Conservation (phyloP, 2,888 invertebrate species). For the Diplolepis rosae region DNA sequence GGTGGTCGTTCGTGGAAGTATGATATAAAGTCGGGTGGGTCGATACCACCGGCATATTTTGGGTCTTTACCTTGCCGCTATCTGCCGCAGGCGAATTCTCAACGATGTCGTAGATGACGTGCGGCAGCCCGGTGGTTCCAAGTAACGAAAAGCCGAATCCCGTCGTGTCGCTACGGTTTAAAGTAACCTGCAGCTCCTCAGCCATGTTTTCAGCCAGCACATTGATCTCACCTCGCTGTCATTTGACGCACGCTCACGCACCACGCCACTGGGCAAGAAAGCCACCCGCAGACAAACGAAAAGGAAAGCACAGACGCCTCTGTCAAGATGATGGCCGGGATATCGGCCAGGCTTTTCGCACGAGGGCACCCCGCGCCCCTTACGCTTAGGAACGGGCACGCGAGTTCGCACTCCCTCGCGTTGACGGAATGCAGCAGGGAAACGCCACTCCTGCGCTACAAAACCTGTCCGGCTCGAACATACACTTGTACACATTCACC, state of each 20-base stretch:
- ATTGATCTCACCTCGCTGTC: constrained; percentile 59
- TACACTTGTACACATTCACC: too few species aligned
- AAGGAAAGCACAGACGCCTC: constrained; percentile 17
- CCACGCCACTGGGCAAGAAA: constrained; percentile 22
- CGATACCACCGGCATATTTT: constrained; percentile 56
- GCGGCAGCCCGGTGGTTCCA: constrained; percentile 93
- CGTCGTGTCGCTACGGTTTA: constrained; percentile 89
- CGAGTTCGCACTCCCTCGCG: constrained; percentile 18
- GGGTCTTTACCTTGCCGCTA: constrained; percentile 87
- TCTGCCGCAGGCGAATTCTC: constrained; percentile 95
- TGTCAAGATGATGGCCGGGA: constrained; percentile 10
- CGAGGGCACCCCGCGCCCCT: constrained; percentile 7
- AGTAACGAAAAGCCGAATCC: constrained; percentile 94
- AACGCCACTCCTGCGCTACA: constrained; percentile 8
- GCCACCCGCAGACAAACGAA: constrained; percentile 3
- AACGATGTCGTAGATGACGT: constrained; percentile 94
- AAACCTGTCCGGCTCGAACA: not conserved
- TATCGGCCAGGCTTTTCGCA: not conserved
- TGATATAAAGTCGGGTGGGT: constrained; percentile 55
- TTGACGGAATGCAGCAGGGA: not conserved
- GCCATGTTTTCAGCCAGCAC: constrained; percentile 78
- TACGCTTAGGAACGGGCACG: constrained; percentile 7
- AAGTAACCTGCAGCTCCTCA: constrained; percentile 92
- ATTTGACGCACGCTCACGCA: constrained; percentile 53
- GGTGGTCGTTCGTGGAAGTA: constrained; percentile 37